Percentiles rank a stretch among this genome's conserved stretches.
Evolutionary conservation across 2,113 vertebrate genomes (phyloP).

Genomic region (Dasypus novemcinctus): DNA sequence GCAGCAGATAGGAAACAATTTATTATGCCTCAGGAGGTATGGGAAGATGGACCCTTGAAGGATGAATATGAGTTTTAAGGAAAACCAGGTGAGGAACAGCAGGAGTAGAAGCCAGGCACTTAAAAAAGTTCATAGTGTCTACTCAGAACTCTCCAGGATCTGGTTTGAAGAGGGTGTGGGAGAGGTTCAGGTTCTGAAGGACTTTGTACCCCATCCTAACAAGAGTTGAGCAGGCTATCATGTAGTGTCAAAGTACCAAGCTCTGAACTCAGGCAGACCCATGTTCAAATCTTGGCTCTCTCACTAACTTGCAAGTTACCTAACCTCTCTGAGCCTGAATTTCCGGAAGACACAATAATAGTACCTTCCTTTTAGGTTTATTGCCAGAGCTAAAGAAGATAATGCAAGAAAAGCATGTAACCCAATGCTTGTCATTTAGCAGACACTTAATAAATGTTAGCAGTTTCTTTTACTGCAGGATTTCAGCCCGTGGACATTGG

Average conservation of each 20-base stretch:
- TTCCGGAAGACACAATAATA: neutral
- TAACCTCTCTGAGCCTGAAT: neutral
- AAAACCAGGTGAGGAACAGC: neutral
- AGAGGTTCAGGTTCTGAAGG: neutral
- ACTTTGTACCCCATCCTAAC: too few species aligned
- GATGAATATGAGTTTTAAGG: neutral
- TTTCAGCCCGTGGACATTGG: neutral
- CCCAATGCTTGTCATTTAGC: accelerated
- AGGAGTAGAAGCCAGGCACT: neutral
- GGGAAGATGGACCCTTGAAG: neutral
- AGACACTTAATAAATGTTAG: neutral
- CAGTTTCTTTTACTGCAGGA: neutral
- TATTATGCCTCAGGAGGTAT: neutral
- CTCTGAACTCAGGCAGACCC: neutral
- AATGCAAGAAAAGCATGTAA: neutral
- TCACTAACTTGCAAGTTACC: neutral
- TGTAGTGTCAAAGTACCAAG: neutral
- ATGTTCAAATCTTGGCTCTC: neutral
- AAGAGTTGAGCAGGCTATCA: neutral
- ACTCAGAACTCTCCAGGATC: neutral
- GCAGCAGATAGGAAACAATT: neutral
- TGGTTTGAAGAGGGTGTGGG: neutral
- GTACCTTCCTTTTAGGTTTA: neutral
- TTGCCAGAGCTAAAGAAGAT: neutral
- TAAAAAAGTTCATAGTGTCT: neutral